A percentile compares a stretch with the other conserved stretches of the same genome.
These are phyloP conservation scores for Eumaeus atala DNA, from an alignment of 1,140 invertebrate species.

Conservation along the genomic window DNA sequence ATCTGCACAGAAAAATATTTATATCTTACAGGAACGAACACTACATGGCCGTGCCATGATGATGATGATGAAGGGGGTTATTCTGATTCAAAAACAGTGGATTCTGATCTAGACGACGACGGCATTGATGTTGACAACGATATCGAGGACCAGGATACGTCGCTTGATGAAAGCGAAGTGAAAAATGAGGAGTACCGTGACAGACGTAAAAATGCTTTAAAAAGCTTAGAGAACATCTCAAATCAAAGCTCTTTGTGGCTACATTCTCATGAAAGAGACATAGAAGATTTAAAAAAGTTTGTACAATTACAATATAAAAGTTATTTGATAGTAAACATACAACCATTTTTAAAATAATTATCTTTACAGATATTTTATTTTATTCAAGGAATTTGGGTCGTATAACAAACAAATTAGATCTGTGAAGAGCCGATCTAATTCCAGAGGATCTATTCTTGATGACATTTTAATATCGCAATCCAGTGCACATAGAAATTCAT, in stretches of 20 bases:
- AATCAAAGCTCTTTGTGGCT: conserved; percentile 57
- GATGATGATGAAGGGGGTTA: conserved; percentile 60
- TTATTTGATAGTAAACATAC: background rate
- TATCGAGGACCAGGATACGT: conserved; percentile 45
- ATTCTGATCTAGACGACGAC: conserved; percentile 62
- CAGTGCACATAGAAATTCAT: conserved; percentile 33
- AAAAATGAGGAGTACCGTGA: conserved; percentile 43
- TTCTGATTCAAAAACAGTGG: conserved; percentile 57
- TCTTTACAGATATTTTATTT: conserved; percentile 72
- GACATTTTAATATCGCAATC: conserved; percentile 43
- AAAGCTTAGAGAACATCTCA: conserved; percentile 56
- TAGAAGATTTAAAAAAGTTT: conserved; percentile 73
- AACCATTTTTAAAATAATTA: conserved; percentile 7
- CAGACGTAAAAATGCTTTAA: conserved; percentile 32
- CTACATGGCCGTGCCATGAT: conserved; percentile 60
- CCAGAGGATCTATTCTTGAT: conserved; percentile 59
- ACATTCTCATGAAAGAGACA: conserved; percentile 65
- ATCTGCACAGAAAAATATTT: too few relatives aligned
- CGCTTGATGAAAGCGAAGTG: conserved; percentile 47
- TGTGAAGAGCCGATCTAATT: conserved; percentile 64
- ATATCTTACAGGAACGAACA: conserved; percentile 45
- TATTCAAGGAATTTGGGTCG: conserved; percentile 74
- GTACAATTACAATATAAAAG: background rate
- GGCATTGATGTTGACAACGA: conserved; percentile 52
- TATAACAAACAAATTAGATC: conserved; percentile 68